A percentile compares a stretch with the other conserved stretches of the same genome.
phyloP scores from a whole-genome alignment of 1,140 invertebrate species.

The Halyomorpha halys region DNA sequence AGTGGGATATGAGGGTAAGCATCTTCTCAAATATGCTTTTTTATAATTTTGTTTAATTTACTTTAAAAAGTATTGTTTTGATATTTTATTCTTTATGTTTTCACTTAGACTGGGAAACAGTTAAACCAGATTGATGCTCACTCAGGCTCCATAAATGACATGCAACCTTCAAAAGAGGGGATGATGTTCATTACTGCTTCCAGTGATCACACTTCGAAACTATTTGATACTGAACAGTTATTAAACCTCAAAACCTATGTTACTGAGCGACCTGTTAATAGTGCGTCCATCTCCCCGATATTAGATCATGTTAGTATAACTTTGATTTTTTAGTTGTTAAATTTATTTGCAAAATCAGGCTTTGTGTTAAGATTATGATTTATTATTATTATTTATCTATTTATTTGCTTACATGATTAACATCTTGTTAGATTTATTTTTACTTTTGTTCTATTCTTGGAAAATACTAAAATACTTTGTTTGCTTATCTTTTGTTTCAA shows the following conservation, averaged over 20 bases:
- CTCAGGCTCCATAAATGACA: conserved; percentile 81
- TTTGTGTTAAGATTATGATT: too few relatives aligned
- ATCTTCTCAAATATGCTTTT: background rate
- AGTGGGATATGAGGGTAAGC: conserved; percentile 80
- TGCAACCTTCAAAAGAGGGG: conserved; percentile 86
- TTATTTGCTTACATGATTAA: too few relatives aligned
- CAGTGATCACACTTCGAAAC: conserved; percentile 85
- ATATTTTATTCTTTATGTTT: background rate
- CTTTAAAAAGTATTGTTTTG: background rate
- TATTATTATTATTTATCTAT: background rate
- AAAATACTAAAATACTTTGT: too few relatives aligned
- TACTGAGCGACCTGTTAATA: conserved; percentile 93
- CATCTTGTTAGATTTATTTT: too few relatives aligned
- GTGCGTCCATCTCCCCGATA: conserved; percentile 89
- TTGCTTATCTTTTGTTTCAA: too few relatives aligned
- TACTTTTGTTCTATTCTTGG: too few relatives aligned
- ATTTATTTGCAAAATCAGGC: too few relatives aligned
- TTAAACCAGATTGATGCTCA: conserved; percentile 69
- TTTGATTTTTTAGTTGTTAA: too few relatives aligned
- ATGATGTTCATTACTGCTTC: conserved; percentile 95
- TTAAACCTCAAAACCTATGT: conserved; percentile 87
- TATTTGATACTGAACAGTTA: conserved; percentile 81
- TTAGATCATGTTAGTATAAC: conserved; percentile 66
- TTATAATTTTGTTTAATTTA: background rate
- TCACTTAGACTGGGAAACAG: conserved; percentile 49